Base-by-base conservation (phyloP, 1,140 invertebrate genomes). In the Neelides sp. region DNA sequence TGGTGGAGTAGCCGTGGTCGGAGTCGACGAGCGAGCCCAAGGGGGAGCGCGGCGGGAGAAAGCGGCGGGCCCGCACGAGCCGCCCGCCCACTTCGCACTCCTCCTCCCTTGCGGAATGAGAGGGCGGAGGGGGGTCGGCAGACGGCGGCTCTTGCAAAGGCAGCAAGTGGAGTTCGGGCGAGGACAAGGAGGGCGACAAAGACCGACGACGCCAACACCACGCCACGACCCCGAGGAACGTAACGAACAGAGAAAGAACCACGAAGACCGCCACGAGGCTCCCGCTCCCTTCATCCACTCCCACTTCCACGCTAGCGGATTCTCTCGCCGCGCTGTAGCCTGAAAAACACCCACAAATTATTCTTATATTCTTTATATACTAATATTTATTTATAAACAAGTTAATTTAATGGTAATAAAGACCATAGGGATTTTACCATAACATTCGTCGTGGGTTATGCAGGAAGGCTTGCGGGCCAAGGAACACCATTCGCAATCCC, bases 1-100 rank as follows among this genome's bases (percentile, higher is more conserved):
- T 93, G 0, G 89, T 93, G 15, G 86, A 91, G 65, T 94, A 94
- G 2, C 90, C 90, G 65, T 92, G 86, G 69, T 94, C 90, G 26
- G 85, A 90, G 58, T 90, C 87, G 83, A 7, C 81, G 4, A 37
- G 17, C n/a, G 48, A 58, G 7, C 43, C 52, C 13, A 55, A 10
- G 3, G 54, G 54, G 19, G 54, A 57, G 4, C 54, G 23, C 20
- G 43, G 49, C 5, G 54, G 44, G 4, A 51, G 35, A 34, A 54
- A 55, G 8, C 40, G 13, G 1, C 37, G 28, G 5, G 30, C 28
- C 12, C 46, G 23, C n/a, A n/a, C n/a, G n/a, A n/a, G n/a, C n/a
- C n/a, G n/a, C n/a, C n/a, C n/a, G n/a, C n/a, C n/a, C n/a, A n/a
- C n/a, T n/a, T 34, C 50, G 45, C 7, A 5, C 28, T 23, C 48